Percentiles rank a stretch among this genome's conserved stretches.
These are phyloP conservation scores for Dipus sagitta DNA, from an alignment of 2,797 vertebrate genomes.

Conservation along the genomic window DNA sequence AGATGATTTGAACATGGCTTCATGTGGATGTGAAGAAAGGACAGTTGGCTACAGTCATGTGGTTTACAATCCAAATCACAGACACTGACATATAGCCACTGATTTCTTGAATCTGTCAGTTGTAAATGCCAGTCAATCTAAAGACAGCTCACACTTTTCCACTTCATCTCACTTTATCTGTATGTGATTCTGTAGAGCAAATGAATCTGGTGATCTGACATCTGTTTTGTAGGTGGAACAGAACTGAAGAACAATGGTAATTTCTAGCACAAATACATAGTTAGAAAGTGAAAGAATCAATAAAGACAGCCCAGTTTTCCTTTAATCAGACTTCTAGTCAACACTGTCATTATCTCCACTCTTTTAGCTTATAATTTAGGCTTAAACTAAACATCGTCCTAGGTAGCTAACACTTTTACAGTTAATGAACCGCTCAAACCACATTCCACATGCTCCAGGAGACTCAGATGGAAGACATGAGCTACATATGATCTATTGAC, in stretches of 20 bases:
- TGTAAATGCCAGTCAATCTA: not conserved
- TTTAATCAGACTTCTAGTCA: not conserved
- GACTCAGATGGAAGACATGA: too few species aligned
- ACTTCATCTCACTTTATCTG: not conserved
- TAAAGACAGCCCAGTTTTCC: not conserved
- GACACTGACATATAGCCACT: not conserved
- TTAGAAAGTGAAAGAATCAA: not conserved
- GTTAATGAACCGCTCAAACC: not conserved
- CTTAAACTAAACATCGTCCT: not conserved
- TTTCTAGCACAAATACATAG: too few species aligned
- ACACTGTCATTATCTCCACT: not conserved
- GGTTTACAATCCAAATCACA: not conserved
- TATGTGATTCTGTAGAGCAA: not conserved
- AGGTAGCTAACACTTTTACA: not conserved
- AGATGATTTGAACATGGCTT: not conserved
- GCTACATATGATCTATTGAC: not conserved
- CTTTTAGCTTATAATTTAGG: not conserved
- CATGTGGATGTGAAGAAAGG: not conserved
- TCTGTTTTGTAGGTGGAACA: not conserved
- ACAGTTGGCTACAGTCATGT: not conserved
- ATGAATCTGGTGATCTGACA: not conserved
- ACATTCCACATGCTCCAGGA: not conserved
- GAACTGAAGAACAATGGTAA: too few species aligned
- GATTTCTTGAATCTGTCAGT: not conserved
- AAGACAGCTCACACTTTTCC: not conserved